A percentile compares a stretch with the other conserved stretches of the same genome.
These are phyloP conservation scores for Marasmarcha lunaedactyla DNA, from an alignment of 2,888 invertebrate species.

Conservation along the genomic window DNA sequence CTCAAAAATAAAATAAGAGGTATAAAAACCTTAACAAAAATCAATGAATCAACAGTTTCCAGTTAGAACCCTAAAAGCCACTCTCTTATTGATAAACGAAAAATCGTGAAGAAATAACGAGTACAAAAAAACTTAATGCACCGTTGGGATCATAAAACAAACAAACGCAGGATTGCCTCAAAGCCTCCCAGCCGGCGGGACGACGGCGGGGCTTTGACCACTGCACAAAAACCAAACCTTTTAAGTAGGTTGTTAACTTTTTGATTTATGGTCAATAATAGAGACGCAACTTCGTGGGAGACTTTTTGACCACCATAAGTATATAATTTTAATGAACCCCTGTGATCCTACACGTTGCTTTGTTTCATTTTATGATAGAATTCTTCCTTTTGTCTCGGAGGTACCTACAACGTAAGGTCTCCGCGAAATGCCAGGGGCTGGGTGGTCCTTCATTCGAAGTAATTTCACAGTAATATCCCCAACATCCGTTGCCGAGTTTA, in stretches of 20 bases:
- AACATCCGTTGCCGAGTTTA: conserved; percentile 16
- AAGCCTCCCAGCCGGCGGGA: conserved; percentile 35
- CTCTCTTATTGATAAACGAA: conserved; percentile 46
- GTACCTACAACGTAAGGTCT: conserved; percentile 17
- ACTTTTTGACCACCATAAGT: conserved; percentile 53
- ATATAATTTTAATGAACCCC: conserved; percentile 64
- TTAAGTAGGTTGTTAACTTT: conserved; percentile 71
- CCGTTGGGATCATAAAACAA: conserved; percentile 67
- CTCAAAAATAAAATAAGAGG: no score
- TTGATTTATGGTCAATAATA: conserved; percentile 71
- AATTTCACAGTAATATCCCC: conserved; percentile 23
- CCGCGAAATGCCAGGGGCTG: conserved; percentile 27
- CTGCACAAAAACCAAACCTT: conserved; percentile 64
- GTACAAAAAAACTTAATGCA: conserved; percentile 58
- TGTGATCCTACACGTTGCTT: conserved; percentile 54
- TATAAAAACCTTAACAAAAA: no score
- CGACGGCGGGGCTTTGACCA: conserved; percentile 55
- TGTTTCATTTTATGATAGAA: conserved; percentile 35
- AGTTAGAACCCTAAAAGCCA: conserved; percentile 23
- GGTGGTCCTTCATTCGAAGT: conserved; percentile 40
- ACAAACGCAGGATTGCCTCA: conserved; percentile 54
- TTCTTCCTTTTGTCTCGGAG: conserved; percentile 43
- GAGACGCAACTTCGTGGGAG: conserved; percentile 69
- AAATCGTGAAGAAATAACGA: conserved; percentile 56
- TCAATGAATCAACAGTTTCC: conserved; percentile 14